phyloP scores from a whole-genome alignment of 2,888 invertebrate species.

The Cephalotes varians region DNA sequence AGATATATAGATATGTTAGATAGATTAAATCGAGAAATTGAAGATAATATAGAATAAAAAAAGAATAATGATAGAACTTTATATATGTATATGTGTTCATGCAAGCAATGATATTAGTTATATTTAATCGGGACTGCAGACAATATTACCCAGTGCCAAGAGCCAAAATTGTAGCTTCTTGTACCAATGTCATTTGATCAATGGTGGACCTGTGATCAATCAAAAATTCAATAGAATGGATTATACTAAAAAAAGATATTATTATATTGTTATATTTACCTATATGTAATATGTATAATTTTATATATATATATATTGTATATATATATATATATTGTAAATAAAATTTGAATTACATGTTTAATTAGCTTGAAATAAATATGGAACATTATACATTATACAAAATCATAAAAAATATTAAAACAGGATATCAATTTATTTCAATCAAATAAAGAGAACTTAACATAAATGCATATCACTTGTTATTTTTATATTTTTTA shows the following conservation, averaged over 20 bases:
- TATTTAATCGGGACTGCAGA: conserved; percentile 53
- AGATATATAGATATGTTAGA: conserved; percentile 11
- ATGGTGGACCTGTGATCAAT: conserved; percentile 79
- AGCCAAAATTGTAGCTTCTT: conserved; percentile 84
- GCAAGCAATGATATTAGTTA: conserved; percentile 22
- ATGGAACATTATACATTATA: not conserved
- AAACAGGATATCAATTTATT: conserved; percentile 4
- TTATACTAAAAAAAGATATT: conserved; percentile 36
- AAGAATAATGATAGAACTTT: conserved; percentile 1
- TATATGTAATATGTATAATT: not conserved
- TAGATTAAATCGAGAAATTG: conserved; percentile 10
- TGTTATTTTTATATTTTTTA: conserved; percentile 23
- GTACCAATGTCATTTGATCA: conserved; percentile 83
- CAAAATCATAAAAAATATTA: not conserved
- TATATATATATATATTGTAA: not conserved
- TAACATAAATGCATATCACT: not conserved
- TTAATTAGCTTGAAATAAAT: conserved; percentile 6
- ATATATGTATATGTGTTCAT: not conserved
- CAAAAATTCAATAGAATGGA: conserved; percentile 55
- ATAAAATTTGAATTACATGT: conserved; percentile 21
- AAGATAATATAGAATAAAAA: conserved; percentile 20
- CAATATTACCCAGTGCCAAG: conserved; percentile 84
- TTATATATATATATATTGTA: not conserved
- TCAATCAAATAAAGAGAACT: not conserved
- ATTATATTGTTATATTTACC: conserved; percentile 24